Evolutionary conservation across 2,113 vertebrate genomes (phyloP).

Genomic region (Ifrita kowaldi): DNA sequence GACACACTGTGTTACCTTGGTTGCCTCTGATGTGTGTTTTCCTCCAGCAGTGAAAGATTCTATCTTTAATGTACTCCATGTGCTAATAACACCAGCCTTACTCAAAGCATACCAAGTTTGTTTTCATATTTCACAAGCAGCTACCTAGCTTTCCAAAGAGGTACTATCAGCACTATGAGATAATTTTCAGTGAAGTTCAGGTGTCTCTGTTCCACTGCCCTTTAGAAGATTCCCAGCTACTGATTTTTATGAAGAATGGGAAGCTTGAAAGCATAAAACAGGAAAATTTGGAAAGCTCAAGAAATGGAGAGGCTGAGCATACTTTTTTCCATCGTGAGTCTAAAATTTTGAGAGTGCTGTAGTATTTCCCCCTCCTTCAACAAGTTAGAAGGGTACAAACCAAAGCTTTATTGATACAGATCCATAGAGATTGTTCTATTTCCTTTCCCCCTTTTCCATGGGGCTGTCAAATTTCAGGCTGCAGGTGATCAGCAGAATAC

Average conservation of each 20-base stretch:
- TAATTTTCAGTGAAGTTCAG: neutral
- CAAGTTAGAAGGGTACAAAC: neutral
- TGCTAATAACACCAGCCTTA: neutral
- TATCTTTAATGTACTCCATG: neutral
- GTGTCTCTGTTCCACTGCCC: neutral
- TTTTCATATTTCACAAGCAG: neutral
- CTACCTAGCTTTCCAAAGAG: neutral
- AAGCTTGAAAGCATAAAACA: neutral
- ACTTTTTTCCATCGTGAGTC: neutral
- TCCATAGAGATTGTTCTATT: neutral
- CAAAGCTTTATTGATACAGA: neutral
- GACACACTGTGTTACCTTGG: fast-evolving
- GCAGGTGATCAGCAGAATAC: neutral
- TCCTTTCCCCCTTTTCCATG: neutral
- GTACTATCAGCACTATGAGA: neutral
- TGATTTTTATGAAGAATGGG: neutral
- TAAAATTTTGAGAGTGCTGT: neutral
- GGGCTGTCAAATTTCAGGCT: neutral
- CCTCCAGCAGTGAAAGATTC: neutral
- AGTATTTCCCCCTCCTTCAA: neutral
- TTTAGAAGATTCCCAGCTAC: neutral
- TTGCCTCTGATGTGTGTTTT: neutral
- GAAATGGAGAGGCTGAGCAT: neutral
- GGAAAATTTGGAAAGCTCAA: neutral
- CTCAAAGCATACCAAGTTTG: neutral